Evolutionary conservation across 2,113 vertebrate genomes (phyloP).

Genomic region (Crocuta crocuta): DNA sequence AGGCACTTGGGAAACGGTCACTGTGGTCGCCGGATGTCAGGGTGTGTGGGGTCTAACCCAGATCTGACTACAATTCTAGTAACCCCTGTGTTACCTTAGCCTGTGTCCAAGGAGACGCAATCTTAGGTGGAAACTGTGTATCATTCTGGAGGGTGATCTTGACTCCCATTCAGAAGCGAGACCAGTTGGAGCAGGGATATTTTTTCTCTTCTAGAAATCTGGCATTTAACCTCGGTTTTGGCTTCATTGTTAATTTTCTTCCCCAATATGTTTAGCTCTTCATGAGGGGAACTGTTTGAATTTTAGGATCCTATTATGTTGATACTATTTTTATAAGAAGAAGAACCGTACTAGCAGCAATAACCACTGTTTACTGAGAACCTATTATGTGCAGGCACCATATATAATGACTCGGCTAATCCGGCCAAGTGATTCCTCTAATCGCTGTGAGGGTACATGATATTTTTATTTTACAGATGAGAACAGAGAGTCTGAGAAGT

Average conservation of each 20-base stretch:
- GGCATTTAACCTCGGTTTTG: neutral
- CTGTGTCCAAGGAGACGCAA: too few relatives aligned
- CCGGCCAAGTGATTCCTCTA: too few relatives aligned
- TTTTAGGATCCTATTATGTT: neutral
- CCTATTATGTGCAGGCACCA: rapidly evolving
- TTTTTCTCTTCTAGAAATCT: neutral
- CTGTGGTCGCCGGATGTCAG: neutral
- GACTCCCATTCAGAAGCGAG: neutral
- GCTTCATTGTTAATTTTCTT: neutral
- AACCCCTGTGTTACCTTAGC: neutral
- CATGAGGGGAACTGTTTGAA: neutral
- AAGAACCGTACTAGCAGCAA: rapidly evolving
- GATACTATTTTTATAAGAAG: neutral
- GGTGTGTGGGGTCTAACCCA: neutral
- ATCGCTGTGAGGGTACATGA: neutral
- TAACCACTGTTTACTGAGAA: neutral
- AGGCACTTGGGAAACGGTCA: neutral
- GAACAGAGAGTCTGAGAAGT: neutral
- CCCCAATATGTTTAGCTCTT: neutral
- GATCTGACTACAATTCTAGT: neutral
- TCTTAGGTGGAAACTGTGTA: neutral
- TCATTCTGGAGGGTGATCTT: neutral
- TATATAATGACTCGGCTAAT: rapidly evolving
- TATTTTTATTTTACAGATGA: neutral
- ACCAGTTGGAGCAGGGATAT: neutral